phyloP scores from a whole-genome alignment of 2,113 vertebrate species.

The Microtus richardsoni region DNA sequence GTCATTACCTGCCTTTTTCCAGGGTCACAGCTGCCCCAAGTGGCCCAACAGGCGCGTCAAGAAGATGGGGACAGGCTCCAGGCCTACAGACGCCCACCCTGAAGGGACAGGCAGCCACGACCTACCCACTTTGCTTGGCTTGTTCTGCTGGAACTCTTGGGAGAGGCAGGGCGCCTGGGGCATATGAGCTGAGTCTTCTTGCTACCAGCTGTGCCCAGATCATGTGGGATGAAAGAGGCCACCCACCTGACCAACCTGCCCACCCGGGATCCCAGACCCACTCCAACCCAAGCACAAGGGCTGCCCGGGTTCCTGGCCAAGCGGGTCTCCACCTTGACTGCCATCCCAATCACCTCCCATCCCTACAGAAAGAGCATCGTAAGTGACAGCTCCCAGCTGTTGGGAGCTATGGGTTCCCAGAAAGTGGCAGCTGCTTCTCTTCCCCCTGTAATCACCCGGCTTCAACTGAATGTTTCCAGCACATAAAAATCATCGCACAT shows the following conservation, averaged over 20 bases:
- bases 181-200: background rate
- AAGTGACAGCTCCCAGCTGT: constrained; percentile 90
- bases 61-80: constrained; percentile 47
- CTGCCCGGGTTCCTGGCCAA: background rate
- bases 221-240: background rate
- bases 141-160: background rate
- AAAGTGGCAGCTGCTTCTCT: constrained; percentile 89
- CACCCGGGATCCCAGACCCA: background rate
- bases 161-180: background rate
- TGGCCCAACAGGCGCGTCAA: background rate
- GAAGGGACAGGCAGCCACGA: background rate
- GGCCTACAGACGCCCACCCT: background rate
- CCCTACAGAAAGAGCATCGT: constrained; percentile 38
- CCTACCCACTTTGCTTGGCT: background rate
- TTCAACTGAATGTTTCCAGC: constrained; percentile 85
- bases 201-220: constrained; percentile 10
- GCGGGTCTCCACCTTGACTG: constrained; percentile 1
- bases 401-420: constrained; percentile 87
- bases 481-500: constrained; percentile 89
- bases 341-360: constrained; percentile 21
- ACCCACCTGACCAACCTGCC: background rate
- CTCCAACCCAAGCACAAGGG: background rate
- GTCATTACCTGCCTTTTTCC: constrained; percentile 88
- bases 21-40: constrained; percentile 82
- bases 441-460: constrained; percentile 86